Evolutionary conservation across 1,140 invertebrate species (phyloP), one percentile per base, ranked within the genome.

Genomic region (Laodelphax striatellus): DNA sequence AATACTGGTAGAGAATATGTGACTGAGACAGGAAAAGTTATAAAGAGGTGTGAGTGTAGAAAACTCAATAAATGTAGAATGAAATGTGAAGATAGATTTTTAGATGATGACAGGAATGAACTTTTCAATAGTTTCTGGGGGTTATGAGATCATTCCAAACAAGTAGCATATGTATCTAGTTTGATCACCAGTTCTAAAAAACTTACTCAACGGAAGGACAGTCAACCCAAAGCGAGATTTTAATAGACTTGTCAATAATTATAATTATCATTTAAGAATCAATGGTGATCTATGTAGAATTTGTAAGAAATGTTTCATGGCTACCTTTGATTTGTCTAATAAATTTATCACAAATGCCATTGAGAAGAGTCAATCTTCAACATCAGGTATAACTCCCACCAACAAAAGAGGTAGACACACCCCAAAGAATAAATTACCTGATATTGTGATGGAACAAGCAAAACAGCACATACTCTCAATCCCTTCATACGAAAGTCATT

Each of bases 271-370:
- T 28, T 17, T 19, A 34, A 56, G 34, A 19, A 34, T 34, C 41
- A 28, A 56, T 56, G 17, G 24, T 19, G 55, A 38, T 34, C 55
- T 56, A 8, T 41, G 41, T 8, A 19, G 19, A 56, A 56, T 56
- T 34, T 56, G 34, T 34, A 53, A 43, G 16, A 24, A 42, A 38
- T 60, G 58, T 60, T 60, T 54, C 13, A 50, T 60, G 28, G 53
- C 52, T 14, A 60, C 52, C 5, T 54, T 60, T 13, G 19, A 31
- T 53, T n/a, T 60, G n/a, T 41, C 50, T 5, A 34, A n/a, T 52
- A 60, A 60, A 44, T 21, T 52, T 41, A 21, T 55, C n/a, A 55
- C 21, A 28, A n/a, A 44, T 3, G 19, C 17, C 31, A 11, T 17
- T 13, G 19, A 60, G 44, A 60, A 60, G 24, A 58, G 50, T 46